Conservation (phyloP, 2,888 invertebrate genomes). For the Drosophila tripunctata region DNA sequence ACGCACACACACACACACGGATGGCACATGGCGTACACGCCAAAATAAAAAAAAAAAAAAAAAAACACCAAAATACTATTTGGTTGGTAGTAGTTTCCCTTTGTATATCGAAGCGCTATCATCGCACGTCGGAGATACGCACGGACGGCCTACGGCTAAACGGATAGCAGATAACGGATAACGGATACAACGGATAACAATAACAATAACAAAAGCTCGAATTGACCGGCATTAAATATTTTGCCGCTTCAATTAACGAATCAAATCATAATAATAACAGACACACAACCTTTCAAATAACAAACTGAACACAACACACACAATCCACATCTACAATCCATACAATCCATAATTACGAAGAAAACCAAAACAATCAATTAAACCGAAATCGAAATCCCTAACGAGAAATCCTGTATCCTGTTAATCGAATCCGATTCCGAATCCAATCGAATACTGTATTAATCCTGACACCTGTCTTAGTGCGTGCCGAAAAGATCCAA, state of each 20-base stretch:
- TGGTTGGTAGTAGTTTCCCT: slow-evolving; percentile 71
- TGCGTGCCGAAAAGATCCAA: background rate
- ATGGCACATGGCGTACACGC: slow-evolving; percentile 23
- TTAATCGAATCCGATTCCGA: background rate
- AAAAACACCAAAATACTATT: slow-evolving; percentile 10
- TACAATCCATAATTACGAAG: too few species aligned
- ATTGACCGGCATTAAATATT: slow-evolving; percentile 41
- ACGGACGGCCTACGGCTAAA: slow-evolving; percentile 18
- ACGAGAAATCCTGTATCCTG: slow-evolving; percentile 12
- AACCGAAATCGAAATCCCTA: background rate
- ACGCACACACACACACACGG: slow-evolving; percentile 4
- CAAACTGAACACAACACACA: background rate
- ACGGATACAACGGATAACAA: background rate
- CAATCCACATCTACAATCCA: background rate
- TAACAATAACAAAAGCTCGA: slow-evolving; percentile 12
- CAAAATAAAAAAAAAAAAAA: slow-evolving; percentile 20
- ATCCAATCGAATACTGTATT: background rate
- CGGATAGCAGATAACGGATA: background rate
- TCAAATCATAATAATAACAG: slow-evolving; percentile 1
- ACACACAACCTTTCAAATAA: background rate
- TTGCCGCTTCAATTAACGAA: slow-evolving; percentile 18
- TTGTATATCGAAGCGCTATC: slow-evolving; percentile 67
- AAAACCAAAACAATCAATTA: background rate
- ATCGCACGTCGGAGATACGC: slow-evolving; percentile 53
- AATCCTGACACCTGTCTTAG: background rate